Base-by-base conservation (phyloP, 2,888 invertebrate species). In the Macroteleia sp. region DNA sequence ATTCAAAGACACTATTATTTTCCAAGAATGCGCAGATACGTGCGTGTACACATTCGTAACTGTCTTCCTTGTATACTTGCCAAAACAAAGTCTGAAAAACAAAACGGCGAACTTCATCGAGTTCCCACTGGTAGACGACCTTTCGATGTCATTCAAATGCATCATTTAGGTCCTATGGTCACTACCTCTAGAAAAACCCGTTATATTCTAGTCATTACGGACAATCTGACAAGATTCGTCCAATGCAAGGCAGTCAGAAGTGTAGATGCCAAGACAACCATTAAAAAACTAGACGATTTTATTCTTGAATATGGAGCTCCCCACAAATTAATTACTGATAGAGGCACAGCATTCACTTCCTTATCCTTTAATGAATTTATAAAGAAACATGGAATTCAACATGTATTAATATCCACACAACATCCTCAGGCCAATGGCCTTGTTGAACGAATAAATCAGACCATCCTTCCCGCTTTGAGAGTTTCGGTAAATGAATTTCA, bases 1-100 rank as follows among this genome's bases (percentile, higher is more conserved):
- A 69, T 79, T 14, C 6, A 30, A 10, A 4, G 25, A 6, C 54
- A 25, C 19, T 75, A 79, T 41, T 70, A 64, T 34, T 79, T 79
- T 39, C 54, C 57, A 3, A 17, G 52, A 5, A 17, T 81, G 14
- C n/a, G 64, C 5, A 30, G 20, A 4, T 74, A 74, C 36, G 64
- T 70, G 1, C n/a, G 22, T 9, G 3, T 67, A 2, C 79, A 76
- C 10, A 62, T 78, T 5, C 3, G 9, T 14, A 56, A 59, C 9
- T 71, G 75, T 25, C n/a, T 61, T 0, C 46, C 52, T 5, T 79
- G 64, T 22, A 64, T 78, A 1, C 3, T 73, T 8, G 9, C 4
- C 30, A 30, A 30, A 6, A 19, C 50, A 9, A 73, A 77, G 20
- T n/a, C 30, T 0, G 73, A 61, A 1, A 32, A 19, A 12, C 14